Conservation (phyloP, 1,140 invertebrate species). For the Drosophila seguyi region DNA sequence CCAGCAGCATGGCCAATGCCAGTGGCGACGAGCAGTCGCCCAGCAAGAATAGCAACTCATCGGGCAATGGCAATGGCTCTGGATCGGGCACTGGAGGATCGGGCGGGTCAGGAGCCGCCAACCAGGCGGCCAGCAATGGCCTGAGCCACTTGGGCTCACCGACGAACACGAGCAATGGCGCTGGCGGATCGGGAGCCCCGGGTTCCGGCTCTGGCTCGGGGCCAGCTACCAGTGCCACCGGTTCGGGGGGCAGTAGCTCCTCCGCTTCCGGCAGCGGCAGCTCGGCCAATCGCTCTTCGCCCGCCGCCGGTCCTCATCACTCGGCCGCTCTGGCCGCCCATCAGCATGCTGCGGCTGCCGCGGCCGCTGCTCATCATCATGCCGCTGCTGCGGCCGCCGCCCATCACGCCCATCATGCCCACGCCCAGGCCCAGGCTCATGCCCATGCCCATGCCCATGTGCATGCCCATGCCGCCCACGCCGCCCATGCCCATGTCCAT, state of each 20-base stretch:
- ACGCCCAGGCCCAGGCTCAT: constrained; percentile 58
- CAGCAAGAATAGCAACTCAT: constrained; percentile 51
- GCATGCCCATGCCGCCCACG: constrained; percentile 66
- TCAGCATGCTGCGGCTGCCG: constrained; percentile 72
- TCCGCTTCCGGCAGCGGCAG: constrained; percentile 10
- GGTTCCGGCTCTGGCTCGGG: constrained; percentile 8
- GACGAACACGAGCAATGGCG: constrained; percentile 47
- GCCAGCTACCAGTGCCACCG: neutral
- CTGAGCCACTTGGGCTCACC: constrained; percentile 24
- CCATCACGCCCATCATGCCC: constrained; percentile 73
- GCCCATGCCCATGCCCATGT: constrained; percentile 65
- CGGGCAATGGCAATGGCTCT: constrained; percentile 18
- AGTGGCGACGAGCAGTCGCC: constrained; percentile 78
- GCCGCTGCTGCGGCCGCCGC: constrained; percentile 68
- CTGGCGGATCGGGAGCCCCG: neutral
- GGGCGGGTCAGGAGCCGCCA: constrained; percentile 7
- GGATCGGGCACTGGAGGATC: constrained; percentile 11
- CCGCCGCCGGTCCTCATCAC: constrained; percentile 55
- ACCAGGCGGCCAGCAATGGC: constrained; percentile 45
- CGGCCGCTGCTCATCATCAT: constrained; percentile 74
- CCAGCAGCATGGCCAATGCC: constrained; percentile 71
- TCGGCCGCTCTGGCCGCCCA: constrained; percentile 64
- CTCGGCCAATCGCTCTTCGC: constrained; percentile 53
- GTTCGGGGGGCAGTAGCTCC: constrained; percentile 18
- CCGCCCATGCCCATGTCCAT: constrained; percentile 63